phyloP scores from a whole-genome alignment of 2,797 vertebrate species.

The Mormyrops boulengeri region DNA sequence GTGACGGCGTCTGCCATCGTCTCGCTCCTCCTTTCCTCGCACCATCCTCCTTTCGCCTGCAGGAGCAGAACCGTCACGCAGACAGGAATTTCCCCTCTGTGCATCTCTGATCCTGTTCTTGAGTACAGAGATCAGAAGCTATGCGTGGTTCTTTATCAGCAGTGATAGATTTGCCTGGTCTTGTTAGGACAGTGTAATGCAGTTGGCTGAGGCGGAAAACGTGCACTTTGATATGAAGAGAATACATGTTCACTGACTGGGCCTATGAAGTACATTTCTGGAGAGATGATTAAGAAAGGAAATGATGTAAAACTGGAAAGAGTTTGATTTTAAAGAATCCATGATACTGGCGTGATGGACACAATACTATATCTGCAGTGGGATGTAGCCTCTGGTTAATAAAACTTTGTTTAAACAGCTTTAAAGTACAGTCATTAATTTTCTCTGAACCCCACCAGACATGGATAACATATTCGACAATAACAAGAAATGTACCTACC shows the following conservation, averaged over 20 bases:
- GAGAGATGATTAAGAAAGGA: not conserved
- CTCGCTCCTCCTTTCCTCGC: not conserved
- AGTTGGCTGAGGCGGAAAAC: not conserved
- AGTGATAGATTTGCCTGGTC: not conserved
- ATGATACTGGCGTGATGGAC: not conserved
- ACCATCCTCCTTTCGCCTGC: not conserved
- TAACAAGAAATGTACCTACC: conserved; percentile 56
- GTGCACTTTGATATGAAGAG: not conserved
- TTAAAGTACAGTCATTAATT: not conserved
- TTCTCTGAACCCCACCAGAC: not conserved
- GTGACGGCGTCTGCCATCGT: not conserved
- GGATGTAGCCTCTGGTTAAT: not conserved
- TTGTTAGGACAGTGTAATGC: not conserved
- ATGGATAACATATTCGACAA: not conserved
- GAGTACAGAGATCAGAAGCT: conserved; percentile 48
- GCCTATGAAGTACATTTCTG: not conserved
- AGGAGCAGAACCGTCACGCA: not conserved
- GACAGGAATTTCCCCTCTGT: conserved; percentile 26
- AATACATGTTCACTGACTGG: not conserved
- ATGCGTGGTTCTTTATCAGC: conserved; percentile 23
- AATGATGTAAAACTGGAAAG: not conserved
- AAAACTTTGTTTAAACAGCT: not conserved
- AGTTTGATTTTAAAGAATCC: not conserved
- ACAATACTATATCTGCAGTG: conserved; percentile 6
- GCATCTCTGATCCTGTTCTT: conserved; percentile 56